Conservation (phyloP, 2,113 vertebrate genomes). For the Anolis sagrei region DNA sequence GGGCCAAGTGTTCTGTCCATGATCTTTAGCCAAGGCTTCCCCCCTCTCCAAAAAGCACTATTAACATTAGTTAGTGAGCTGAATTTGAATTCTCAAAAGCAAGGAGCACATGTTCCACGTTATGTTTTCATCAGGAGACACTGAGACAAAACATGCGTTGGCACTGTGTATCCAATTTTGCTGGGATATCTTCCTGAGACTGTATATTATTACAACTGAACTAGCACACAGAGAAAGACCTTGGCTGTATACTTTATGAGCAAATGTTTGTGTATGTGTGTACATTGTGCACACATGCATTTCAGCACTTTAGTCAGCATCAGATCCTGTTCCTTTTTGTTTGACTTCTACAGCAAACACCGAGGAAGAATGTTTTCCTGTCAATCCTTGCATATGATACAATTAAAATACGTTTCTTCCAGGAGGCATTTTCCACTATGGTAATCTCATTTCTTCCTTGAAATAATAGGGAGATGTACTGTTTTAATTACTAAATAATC, state of each 20-base stretch:
- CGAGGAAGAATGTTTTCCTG: conserved; percentile 38
- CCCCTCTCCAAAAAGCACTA: conserved; percentile 15
- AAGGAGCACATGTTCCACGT: conserved; percentile 27
- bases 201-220: conserved; percentile 60
- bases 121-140: conserved; percentile 44
- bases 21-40: background rate
- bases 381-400: background rate
- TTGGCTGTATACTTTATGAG: conserved; percentile 38
- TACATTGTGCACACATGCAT: conserved; percentile 14
- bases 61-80: conserved; percentile 34
- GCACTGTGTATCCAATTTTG: conserved; percentile 16
- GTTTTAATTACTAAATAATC: conserved; percentile 50
- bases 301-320: background rate
- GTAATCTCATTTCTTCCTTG: conserved; percentile 39
- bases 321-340: conserved; percentile 44
- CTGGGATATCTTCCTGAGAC: background rate
- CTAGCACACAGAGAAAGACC: conserved; percentile 39
- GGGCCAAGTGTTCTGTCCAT: background rate
- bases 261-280: conserved; percentile 28
- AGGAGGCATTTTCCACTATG: conserved; percentile 47
- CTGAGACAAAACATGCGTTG: conserved; percentile 53
- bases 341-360: conserved; percentile 35
- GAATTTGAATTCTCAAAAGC: conserved; percentile 33
- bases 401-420: conserved; percentile 24
- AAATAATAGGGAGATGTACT: conserved; percentile 33